Evolutionary conservation across 2,113 vertebrate species (phyloP).

Genomic region (Chiloscyllium plagiosum): DNA sequence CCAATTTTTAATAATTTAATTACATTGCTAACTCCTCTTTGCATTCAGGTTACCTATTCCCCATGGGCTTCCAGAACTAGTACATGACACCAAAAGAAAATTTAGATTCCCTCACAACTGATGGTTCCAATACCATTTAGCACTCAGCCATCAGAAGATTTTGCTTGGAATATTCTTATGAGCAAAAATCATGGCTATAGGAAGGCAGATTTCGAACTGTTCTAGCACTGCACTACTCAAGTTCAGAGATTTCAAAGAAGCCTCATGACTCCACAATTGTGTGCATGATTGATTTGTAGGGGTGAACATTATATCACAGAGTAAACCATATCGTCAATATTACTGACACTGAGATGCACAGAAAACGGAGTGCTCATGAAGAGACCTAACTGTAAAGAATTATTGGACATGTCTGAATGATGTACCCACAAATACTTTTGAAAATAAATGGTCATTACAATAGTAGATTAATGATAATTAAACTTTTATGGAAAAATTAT

Average conservation of each 20-base stretch:
- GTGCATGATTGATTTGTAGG: neutral
- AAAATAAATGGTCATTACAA: neutral
- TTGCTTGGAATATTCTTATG: neutral
- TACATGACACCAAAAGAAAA: neutral
- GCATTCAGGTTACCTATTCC: neutral
- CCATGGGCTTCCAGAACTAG: neutral
- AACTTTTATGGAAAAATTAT: neutral
- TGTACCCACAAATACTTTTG: neutral
- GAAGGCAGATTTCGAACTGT: neutral
- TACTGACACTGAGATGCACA: neutral
- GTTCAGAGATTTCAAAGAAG: neutral
- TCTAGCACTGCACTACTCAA: neutral
- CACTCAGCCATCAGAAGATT: neutral
- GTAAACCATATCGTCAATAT: neutral
- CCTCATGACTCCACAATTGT: neutral
- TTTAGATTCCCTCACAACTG: neutral
- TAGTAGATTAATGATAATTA: neutral
- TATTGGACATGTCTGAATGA: neutral
- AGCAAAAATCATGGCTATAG: neutral
- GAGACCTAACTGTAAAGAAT: neutral
- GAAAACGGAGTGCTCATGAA: neutral
- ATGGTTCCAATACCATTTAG: neutral
- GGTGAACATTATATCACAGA: neutral
- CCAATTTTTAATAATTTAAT: neutral
- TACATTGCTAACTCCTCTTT: neutral